These are phyloP conservation scores for Mesopsocus fuscifrons DNA, from an alignment of 2,888 invertebrate species.

Conservation along the genomic window DNA sequence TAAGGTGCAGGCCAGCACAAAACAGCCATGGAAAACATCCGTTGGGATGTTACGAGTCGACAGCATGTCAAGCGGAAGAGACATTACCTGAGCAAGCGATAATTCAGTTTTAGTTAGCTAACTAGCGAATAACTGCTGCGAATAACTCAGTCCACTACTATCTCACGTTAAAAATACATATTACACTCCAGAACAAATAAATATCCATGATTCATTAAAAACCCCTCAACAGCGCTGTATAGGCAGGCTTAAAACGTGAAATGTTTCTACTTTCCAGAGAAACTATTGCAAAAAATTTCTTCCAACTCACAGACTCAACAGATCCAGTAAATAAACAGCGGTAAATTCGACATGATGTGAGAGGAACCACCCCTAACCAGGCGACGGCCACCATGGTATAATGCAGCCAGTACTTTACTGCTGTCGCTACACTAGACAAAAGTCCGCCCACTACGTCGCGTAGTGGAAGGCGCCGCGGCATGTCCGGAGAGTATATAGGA, in stretches of 20 bases:
- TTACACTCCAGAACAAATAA: not conserved
- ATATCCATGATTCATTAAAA: too few relatives aligned
- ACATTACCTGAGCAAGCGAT: slow-evolving; percentile 42
- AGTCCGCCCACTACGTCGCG: slow-evolving; percentile 83
- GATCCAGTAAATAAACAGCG: slow-evolving; percentile 82
- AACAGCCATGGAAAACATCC: slow-evolving; percentile 90
- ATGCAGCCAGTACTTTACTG: slow-evolving; percentile 92
- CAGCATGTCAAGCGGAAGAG: slow-evolving; percentile 77
- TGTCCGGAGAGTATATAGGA: slow-evolving; percentile 98
- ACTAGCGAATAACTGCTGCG: too few relatives aligned
- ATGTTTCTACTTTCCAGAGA: slow-evolving; percentile 2
- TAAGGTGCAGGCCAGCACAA: slow-evolving; percentile 90
- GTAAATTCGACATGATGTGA: slow-evolving; percentile 92
- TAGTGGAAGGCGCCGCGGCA: slow-evolving; percentile 93
- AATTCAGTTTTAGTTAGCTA: too few relatives aligned
- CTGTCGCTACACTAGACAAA: slow-evolving; percentile 72
- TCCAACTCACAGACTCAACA: slow-evolving; percentile 46
- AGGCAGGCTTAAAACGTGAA: slow-evolving; percentile 10
- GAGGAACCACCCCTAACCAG: slow-evolving; percentile 92
- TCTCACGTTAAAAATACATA: slow-evolving; percentile 19
- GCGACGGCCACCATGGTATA: slow-evolving; percentile 92
- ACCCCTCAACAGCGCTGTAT: too few relatives aligned
- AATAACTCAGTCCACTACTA: too few relatives aligned
- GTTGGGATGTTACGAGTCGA: slow-evolving; percentile 83
- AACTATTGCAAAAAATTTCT: slow-evolving; percentile 5